These are phyloP conservation scores for Phalera bucephala DNA, from an alignment of 2,888 invertebrate species.

Conservation along the genomic window DNA sequence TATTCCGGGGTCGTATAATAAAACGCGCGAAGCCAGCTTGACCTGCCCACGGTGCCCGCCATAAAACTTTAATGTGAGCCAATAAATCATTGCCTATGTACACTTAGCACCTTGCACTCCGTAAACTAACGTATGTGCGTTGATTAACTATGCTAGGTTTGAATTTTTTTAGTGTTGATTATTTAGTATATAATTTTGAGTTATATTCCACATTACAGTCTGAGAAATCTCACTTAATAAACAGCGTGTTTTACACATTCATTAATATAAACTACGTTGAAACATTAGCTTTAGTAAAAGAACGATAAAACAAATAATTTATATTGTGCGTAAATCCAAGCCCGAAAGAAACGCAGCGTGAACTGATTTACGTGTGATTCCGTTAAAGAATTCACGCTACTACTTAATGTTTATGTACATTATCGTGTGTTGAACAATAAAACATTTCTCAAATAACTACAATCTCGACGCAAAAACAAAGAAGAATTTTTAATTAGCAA, in stretches of 20 bases:
- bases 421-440: slow-evolving; percentile 66
- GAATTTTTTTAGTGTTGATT: too few relatives aligned
- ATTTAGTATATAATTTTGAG: too few relatives aligned
- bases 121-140: slow-evolving; percentile 1
- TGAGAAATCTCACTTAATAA: too few relatives aligned
- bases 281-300: neutral
- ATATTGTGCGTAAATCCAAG: neutral
- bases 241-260: too few relatives aligned
- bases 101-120: slow-evolving; percentile 28
- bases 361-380: slow-evolving; percentile 43
- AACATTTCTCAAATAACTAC: slow-evolving; percentile 62
- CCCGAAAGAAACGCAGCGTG: slow-evolving; percentile 32
- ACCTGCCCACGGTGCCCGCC: slow-evolving; percentile 12
- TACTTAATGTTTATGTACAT: slow-evolving; percentile 49
- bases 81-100: slow-evolving; percentile 41
- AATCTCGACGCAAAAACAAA: slow-evolving; percentile 65
- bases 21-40: slow-evolving; percentile 22
- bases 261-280: neutral
- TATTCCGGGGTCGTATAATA: slow-evolving; percentile 16
- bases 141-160: neutral
- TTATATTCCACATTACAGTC: too few relatives aligned
- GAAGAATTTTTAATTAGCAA: slow-evolving; percentile 75
- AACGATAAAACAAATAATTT: slow-evolving; percentile 1
- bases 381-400: slow-evolving; percentile 56
- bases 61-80: slow-evolving; percentile 46